Conservation (phyloP, 2,797 vertebrate species). For the Melanotaenia pygmaea region DNA sequence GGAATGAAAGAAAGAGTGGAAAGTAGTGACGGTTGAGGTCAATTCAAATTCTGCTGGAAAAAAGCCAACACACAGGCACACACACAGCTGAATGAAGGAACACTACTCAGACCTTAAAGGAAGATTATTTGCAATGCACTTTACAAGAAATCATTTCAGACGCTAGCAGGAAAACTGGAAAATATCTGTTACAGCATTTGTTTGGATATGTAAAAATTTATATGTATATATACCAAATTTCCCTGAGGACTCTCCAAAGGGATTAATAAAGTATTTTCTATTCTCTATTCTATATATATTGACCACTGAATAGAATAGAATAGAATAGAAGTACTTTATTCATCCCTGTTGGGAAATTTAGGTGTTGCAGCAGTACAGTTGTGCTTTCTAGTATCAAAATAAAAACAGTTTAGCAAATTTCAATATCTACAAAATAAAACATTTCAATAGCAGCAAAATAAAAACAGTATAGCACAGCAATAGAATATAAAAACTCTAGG, state of each 20-base stretch:
- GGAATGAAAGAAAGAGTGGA: conserved; percentile 58
- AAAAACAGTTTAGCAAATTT: too few species aligned
- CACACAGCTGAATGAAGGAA: conserved; percentile 29
- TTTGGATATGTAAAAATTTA: not conserved
- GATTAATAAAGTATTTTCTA: too few species aligned
- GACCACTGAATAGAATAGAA: not conserved
- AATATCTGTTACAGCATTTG: not conserved
- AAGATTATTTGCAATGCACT: not conserved
- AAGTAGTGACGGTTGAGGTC: conserved; percentile 62
- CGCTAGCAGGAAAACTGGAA: conserved; percentile 1
- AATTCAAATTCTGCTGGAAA: conserved; percentile 56
- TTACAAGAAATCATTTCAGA: conserved; percentile 1
- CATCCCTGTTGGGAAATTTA: too few species aligned
- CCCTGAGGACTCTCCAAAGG: too few species aligned
- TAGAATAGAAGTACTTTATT: too few species aligned
- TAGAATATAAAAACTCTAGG: not conserved
- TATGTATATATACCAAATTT: too few species aligned
- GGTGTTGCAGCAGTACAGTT: too few species aligned
- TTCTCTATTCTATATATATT: not conserved
- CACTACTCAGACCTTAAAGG: conserved; percentile 16
- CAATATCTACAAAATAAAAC: too few species aligned
- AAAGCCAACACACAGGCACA: conserved; percentile 27
- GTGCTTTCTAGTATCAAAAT: too few species aligned
- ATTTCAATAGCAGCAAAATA: too few species aligned
- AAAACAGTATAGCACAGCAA: too few species aligned